Base-by-base conservation (phyloP, 2,797 vertebrate genomes). In the Merluccius polli region DNA sequence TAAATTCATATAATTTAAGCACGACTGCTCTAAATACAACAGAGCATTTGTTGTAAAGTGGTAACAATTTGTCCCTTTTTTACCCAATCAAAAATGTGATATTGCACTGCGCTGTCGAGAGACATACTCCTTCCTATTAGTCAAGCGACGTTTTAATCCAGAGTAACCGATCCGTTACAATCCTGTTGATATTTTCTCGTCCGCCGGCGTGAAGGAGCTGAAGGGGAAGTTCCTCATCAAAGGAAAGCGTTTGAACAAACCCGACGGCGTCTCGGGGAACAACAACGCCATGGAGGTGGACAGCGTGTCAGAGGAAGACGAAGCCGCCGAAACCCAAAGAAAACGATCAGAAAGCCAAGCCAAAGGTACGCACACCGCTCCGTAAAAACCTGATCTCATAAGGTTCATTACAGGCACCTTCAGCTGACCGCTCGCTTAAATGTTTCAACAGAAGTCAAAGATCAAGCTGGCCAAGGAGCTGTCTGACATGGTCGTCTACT, bases 201-300 rank as follows among this genome's bases (percentile, higher is more conserved):
- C 24, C 59, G 59, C 2, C 21, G 44, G 52, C 21, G 24, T 15
- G 11, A 77, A 99, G 98, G 95, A 97, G 87, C 87, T 99, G 65
- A 99, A 95, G 86, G 93, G 95, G n/a, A 97, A 95, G 88, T 93
- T 99, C 86, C 84, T 99, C 73, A 90, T 99, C 81, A 99, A 99
- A 91, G 97, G 96, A 36, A 99, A 99, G 88, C 93, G 96, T 73
- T 84, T 97, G 41, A 95, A 95, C 82, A 95, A 94, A 71, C 92
- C 96, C 52, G 91, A 95, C 8, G 92, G 93, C 7, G 33, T 73
- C 7, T 91, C 89, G 78, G 87, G 36, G 68, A 87, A 84, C 75
- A 91, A 81, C 84, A 85, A 8, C 75, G 24, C 16, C 0, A 71
- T 97, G 52, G 93, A 96, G 76, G 89, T 92, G 69, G 95, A 91